Percentiles rank a stretch among this genome's conserved stretches.
Conservation (phyloP, 2,797 vertebrate species). For the Microchirus variegatus region DNA sequence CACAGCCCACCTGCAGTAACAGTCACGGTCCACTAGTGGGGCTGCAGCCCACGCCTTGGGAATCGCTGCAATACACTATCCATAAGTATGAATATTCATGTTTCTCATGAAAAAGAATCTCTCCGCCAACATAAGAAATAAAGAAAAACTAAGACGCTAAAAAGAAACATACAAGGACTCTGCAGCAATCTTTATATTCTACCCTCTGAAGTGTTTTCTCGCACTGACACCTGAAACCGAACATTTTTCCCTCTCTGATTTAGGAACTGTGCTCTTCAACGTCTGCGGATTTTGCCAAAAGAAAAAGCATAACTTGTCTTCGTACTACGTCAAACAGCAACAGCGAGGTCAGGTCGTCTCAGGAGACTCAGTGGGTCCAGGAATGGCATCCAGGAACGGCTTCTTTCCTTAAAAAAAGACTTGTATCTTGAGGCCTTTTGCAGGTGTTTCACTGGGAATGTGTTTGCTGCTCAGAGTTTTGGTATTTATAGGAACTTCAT, state of each 20-base stretch:
- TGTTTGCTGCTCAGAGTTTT: slow-evolving; percentile 6
- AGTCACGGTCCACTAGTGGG: too few relatives aligned
- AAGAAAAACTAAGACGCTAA: too few relatives aligned
- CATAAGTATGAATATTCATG: too few relatives aligned
- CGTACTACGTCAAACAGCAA: slow-evolving; percentile 36
- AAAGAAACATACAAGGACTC: background rate
- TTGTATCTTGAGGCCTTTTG: slow-evolving; percentile 10
- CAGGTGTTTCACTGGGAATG: slow-evolving; percentile 38
- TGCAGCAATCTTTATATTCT: background rate
- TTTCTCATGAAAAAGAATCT: too few relatives aligned
- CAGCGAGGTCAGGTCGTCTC: slow-evolving; percentile 5
- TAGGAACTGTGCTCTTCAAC: slow-evolving; percentile 7
- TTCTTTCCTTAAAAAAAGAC: slow-evolving; percentile 10
- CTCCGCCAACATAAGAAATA: too few relatives aligned
- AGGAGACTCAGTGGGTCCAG: slow-evolving; percentile 4
- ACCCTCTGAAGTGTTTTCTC: background rate
- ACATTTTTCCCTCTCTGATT: slow-evolving; percentile 26
- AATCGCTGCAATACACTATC: too few relatives aligned
- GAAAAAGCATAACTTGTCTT: slow-evolving; percentile 22
- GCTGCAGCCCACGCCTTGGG: too few relatives aligned
- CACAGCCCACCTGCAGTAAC: too few relatives aligned
- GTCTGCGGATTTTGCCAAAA: slow-evolving; percentile 16
- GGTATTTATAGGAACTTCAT: slow-evolving; percentile 26
- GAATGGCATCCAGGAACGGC: background rate
- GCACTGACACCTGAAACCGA: slow-evolving; percentile 5